Percentiles rank a stretch among this genome's conserved stretches.
Conservation (phyloP, 2,797 vertebrate species). For the Ibycter americanus region DNA sequence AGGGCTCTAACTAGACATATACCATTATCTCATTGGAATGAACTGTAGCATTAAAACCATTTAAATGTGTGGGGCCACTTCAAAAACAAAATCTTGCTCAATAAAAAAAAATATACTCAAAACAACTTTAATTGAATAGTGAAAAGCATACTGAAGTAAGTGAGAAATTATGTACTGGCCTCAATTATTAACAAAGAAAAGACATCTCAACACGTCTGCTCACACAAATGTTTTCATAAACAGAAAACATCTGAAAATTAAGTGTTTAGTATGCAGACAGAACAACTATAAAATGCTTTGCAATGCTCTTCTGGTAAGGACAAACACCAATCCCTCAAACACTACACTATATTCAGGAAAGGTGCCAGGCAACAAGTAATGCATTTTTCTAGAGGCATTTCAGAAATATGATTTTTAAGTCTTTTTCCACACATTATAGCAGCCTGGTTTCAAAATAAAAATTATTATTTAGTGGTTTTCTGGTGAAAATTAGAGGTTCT, state of each 20-base stretch:
- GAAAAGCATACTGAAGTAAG: slow-evolving; percentile 59
- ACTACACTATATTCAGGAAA: background rate
- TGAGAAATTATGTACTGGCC: slow-evolving; percentile 33
- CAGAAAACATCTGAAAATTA: slow-evolving; percentile 49
- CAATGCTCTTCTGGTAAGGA: background rate
- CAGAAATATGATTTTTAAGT: background rate
- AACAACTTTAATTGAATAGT: slow-evolving; percentile 56
- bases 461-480: background rate
- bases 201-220: slow-evolving; percentile 36
- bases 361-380: background rate
- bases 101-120: background rate
- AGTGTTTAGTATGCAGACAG: background rate
- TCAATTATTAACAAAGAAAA: slow-evolving; percentile 41
- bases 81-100: slow-evolving; percentile 48
- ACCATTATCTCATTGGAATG: slow-evolving; percentile 3
- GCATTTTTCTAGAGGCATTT: background rate
- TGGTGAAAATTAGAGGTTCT: background rate
- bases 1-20: background rate
- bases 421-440: background rate
- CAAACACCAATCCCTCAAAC: background rate
- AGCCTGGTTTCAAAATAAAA: background rate
- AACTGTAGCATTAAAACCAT: slow-evolving; percentile 23
- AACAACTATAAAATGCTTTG: background rate
- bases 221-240: slow-evolving; percentile 38
- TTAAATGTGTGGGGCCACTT: slow-evolving; percentile 14